These are phyloP conservation scores for Hofmannophila pseudospretella DNA, from an alignment of 2,888 invertebrate genomes.

Conservation along the genomic window DNA sequence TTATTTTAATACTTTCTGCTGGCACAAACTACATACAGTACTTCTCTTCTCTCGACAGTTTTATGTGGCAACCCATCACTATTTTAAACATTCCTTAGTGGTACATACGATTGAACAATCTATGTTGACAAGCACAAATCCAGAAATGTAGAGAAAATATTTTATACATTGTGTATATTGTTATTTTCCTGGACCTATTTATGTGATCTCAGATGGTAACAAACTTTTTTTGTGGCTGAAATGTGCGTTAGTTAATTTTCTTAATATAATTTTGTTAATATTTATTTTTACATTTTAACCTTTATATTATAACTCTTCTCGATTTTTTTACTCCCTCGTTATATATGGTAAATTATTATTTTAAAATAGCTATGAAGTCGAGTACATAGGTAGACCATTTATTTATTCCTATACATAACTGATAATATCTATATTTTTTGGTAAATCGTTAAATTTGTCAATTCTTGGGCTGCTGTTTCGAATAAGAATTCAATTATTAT, in stretches of 20 bases:
- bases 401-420: not conserved
- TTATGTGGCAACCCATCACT: slow-evolving; percentile 4
- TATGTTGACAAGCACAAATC: slow-evolving; percentile 1
- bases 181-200: slow-evolving; percentile 26
- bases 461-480: slow-evolving; percentile 61
- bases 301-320: slow-evolving; percentile 1
- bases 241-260: slow-evolving; percentile 20
- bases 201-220: slow-evolving; percentile 45
- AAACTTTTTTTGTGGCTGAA: slow-evolving; percentile 23
- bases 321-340: not conserved
- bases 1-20: not conserved
- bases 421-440: not conserved
- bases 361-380: too few relatives aligned
- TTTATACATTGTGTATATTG: slow-evolving; percentile 1
- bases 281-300: slow-evolving; percentile 3
- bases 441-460: slow-evolving; percentile 43
- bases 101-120: not conserved
- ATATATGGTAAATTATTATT: too few relatives aligned
- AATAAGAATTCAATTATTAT: slow-evolving; percentile 61
- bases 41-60: not conserved
- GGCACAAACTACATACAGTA: not conserved
- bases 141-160: not conserved
- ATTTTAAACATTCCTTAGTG: slow-evolving; percentile 8
- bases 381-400: not conserved
- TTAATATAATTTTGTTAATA: slow-evolving; percentile 13